Conservation (phyloP, 92 coral and sea anemone species). For the Muricea muricata region DNA sequence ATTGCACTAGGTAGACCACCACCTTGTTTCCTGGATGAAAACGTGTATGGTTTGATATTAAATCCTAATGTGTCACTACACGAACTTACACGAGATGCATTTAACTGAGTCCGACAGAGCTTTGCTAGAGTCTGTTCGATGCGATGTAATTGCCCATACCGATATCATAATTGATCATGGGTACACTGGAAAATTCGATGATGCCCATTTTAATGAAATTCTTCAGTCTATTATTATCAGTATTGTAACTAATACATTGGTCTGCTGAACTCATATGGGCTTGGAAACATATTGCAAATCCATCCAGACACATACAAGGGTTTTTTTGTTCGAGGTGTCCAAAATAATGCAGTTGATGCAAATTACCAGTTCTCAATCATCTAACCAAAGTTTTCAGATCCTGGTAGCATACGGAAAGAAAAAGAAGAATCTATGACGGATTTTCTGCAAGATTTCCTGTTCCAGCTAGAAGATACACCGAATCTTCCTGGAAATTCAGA, state of each 20-base stretch:
- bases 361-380: constrained; percentile 58
- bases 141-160: constrained; percentile 21
- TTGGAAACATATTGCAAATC: background rate
- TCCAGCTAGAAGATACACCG: constrained; percentile 31
- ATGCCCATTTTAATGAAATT: constrained; percentile 48
- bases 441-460: constrained; percentile 36
- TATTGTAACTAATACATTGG: no score
- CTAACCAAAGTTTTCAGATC: constrained; percentile 42
- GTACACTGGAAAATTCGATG: constrained; percentile 64
- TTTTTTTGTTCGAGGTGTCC: no score
- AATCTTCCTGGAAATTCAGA: no score
- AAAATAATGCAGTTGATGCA: constrained; percentile 69
- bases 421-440: constrained; percentile 44
- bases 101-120: constrained; percentile 40
- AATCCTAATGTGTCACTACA: constrained; percentile 22
- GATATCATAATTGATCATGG: constrained; percentile 70
- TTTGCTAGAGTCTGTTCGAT: constrained; percentile 13
- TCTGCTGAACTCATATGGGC: constrained; percentile 57
- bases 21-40: constrained; percentile 54
- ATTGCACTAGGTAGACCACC: constrained; percentile 56
- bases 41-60: constrained; percentile 45
- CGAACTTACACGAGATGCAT: constrained; percentile 44
- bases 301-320: background rate
- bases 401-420: constrained; percentile 39
- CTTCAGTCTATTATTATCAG: no score